These are phyloP conservation scores for Pristionchus fissidentatus DNA, from an alignment of 2,888 invertebrate species.

Conservation along the genomic window DNA sequence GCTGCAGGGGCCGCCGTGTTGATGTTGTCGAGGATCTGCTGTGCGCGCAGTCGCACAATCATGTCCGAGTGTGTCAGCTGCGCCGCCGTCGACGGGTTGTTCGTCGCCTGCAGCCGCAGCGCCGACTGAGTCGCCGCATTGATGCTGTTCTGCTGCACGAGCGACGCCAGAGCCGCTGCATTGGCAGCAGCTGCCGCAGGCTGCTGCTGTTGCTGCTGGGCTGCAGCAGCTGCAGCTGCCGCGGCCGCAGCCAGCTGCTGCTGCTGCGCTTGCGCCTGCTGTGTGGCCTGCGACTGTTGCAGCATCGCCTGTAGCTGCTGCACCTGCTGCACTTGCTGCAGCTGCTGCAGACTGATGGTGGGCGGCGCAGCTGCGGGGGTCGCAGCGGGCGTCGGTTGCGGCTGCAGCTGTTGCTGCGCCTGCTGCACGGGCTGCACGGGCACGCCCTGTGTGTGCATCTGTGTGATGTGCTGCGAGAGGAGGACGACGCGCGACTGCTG, in stretches of 20 bases:
- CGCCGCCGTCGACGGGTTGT: neutral
- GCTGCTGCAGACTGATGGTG: slow-evolving; percentile 6
- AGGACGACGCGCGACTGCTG: slow-evolving; percentile 67
- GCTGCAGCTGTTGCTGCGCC: slow-evolving; percentile 41
- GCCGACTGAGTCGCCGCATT: neutral
- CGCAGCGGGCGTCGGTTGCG: neutral
- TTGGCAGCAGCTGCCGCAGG: neutral
- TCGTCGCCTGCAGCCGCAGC: neutral
- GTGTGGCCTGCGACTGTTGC: slow-evolving; percentile 14
- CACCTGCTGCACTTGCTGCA: slow-evolving; percentile 27
- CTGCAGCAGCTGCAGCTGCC: slow-evolving; percentile 32
- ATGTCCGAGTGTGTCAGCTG: slow-evolving; percentile 24
- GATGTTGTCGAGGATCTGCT: slow-evolving; percentile 28
- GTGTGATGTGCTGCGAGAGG: slow-evolving; percentile 49
- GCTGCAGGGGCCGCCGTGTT: slow-evolving; percentile 48
- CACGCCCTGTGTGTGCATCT: slow-evolving; percentile 16
- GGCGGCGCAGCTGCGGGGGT: neutral
- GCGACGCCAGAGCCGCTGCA: slow-evolving; percentile 18
- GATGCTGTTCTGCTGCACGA: slow-evolving; percentile 26
- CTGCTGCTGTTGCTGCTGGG: neutral
- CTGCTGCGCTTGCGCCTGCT: neutral
- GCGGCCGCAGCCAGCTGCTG: slow-evolving; percentile 24
- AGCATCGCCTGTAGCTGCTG: slow-evolving; percentile 43
- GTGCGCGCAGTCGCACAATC: slow-evolving; percentile 31
- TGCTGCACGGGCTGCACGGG: neutral